These are phyloP conservation scores for Tyrophagus putrescentiae DNA, from an alignment of 1,140 invertebrate genomes.

Conservation along the genomic window DNA sequence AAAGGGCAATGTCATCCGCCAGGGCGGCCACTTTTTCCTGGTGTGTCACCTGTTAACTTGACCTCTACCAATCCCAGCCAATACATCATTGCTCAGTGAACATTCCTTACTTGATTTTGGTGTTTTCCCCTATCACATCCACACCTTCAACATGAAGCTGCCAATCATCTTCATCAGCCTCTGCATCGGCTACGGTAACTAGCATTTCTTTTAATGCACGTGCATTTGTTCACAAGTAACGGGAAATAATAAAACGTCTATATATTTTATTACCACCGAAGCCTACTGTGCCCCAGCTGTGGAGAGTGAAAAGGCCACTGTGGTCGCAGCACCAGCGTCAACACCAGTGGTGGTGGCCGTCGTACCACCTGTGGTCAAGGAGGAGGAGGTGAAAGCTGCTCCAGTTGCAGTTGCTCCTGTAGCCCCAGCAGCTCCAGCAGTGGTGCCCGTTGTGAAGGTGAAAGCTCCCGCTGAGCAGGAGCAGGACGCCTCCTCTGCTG, in stretches of 20 bases:
- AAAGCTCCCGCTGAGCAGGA: not conserved
- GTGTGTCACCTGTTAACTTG: not conserved
- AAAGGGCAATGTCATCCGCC: slow-evolving; percentile 3
- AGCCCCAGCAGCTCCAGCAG: not conserved
- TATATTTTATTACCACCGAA: not conserved
- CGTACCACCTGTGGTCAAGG: not conserved
- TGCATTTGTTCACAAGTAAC: too few relatives aligned
- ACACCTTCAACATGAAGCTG: slow-evolving; percentile 1
- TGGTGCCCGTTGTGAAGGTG: not conserved
- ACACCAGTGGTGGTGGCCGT: not conserved
- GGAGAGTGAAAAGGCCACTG: not conserved
- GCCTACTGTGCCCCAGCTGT: not conserved
- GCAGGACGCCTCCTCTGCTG: not conserved
- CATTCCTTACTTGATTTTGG: too few relatives aligned
- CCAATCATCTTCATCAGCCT: not conserved
- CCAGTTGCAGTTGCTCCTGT: too few relatives aligned
- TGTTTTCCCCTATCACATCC: too few relatives aligned
- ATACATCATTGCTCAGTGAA: too few relatives aligned
- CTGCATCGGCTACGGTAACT: slow-evolving; percentile 10
- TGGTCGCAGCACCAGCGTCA: not conserved
- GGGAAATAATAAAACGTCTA: too few relatives aligned
- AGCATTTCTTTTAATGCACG: too few relatives aligned
- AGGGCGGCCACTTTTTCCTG: not conserved
- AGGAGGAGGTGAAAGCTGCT: not conserved
- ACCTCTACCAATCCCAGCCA: not conserved